Evolutionary conservation across 2,113 vertebrate species (phyloP), one percentile per base, ranked within the genome.

Genomic region (Petrocephalus microphthalmus): DNA sequence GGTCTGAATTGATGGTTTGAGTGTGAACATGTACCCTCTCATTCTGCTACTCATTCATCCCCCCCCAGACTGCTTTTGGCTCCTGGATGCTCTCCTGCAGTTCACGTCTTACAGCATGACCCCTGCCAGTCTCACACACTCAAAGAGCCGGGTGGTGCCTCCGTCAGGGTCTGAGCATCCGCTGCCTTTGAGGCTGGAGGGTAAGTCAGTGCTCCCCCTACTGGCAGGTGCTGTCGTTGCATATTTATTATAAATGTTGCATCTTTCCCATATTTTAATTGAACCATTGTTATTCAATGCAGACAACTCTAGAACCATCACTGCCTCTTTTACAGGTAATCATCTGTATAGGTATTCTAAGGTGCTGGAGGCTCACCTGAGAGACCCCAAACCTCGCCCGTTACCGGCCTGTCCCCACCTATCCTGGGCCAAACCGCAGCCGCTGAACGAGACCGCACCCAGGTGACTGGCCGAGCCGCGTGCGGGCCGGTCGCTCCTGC

Each of bases 281-380:
- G 25, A 1, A 13, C 60, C 60, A 29, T 67, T 5, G 57, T 67
- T 8, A 29, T 49, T 49, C 47, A 49, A 3, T 3, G 47, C 7
- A 49, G 47, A 5, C 47, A 5, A 7, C 47, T 49, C 5, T 49
- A 49, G 5, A 5, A 49, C 5, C 47, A 49, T 49, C 47, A 7
- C 47, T 49, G 7, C 25, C 49, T 8, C 78, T 60, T 25, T 57
- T 60, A 22, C 54, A 99, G 98, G 98, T 83, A 99, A 99, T 94
- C 98, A 99, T 92, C 96, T 99, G 57, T 97, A 99, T 92, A 97
- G 98, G 13, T 99, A 99, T 94, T 99, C 98, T 45, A 99, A 99
- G 92, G 98, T 99, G 89, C 95, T 99, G 0, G 98, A 99, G 92
- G 95, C 97, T 90, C 97, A 98, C 84, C 92, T 99, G 88, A 98